phyloP scores from a whole-genome alignment of 2,888 invertebrate species.

The Enchytraeus crypticus region DNA sequence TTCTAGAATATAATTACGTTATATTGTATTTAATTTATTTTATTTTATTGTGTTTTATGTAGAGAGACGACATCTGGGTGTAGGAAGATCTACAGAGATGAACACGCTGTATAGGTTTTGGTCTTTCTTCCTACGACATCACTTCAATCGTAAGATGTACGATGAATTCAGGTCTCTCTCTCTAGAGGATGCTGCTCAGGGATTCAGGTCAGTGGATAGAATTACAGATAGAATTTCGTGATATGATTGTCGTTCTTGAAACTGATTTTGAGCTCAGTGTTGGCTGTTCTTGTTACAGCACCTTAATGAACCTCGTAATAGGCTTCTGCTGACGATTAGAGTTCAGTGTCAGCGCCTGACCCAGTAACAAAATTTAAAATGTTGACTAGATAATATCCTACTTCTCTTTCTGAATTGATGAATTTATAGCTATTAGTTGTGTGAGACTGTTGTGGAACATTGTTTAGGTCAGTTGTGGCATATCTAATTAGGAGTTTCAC shows the following conservation, averaged over 20 bases:
- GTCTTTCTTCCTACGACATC: conserved; percentile 97
- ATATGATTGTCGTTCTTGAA: neutral
- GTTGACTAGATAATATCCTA: too few relatives aligned
- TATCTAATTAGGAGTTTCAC: too few relatives aligned
- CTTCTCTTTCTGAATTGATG: too few relatives aligned
- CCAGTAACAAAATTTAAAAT: too few relatives aligned
- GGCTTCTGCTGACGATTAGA: too few relatives aligned
- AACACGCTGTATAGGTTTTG: conserved; percentile 89
- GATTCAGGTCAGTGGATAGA: conserved; percentile 58
- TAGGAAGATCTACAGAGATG: conserved; percentile 96
- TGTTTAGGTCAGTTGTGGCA: too few relatives aligned
- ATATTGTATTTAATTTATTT: neutral
- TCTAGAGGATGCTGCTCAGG: conserved; percentile 81
- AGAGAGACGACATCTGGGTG: conserved; percentile 29
- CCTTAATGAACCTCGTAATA: neutral
- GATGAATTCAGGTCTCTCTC: conserved; percentile 85
- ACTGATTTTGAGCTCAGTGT: neutral
- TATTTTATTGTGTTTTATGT: neutral
- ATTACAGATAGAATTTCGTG: neutral
- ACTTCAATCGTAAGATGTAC: conserved; percentile 96
- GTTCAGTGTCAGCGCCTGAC: too few relatives aligned
- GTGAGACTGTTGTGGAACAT: too few relatives aligned
- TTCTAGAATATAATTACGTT: neutral
- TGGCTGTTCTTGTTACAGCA: neutral
- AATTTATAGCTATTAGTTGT: too few relatives aligned